These are phyloP conservation scores for Tragelaphus scriptus DNA, from an alignment of 2,113 vertebrate species.

Conservation along the genomic window DNA sequence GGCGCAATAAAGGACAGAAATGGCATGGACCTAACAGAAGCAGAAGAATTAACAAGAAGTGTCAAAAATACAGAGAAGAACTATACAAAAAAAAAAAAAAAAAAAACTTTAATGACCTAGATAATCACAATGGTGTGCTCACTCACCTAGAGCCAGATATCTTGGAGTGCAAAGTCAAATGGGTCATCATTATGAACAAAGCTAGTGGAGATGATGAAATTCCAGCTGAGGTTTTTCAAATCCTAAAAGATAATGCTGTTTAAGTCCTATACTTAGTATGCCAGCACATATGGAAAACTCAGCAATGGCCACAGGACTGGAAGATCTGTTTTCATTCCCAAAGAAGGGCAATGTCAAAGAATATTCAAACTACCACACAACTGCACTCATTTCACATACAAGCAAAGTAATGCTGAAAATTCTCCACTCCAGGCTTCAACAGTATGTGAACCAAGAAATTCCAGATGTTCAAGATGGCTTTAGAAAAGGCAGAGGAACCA, in stretches of 20 bases:
- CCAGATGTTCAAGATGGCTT: not conserved
- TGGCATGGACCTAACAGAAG: not conserved
- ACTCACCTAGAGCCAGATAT: not conserved
- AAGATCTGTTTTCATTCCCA: not conserved
- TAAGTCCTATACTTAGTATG: not conserved
- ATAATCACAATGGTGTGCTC: not conserved
- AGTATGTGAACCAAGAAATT: not conserved
- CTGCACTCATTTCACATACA: not conserved
- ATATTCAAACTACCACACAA: not conserved
- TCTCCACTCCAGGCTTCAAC: not conserved
- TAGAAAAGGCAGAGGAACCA: not conserved
- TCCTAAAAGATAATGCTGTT: not conserved
- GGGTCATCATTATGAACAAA: not conserved
- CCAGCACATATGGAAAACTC: not conserved
- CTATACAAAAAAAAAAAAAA: not conserved
- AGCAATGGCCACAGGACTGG: not conserved
- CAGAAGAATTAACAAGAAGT: not conserved
- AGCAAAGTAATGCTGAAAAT: not conserved
- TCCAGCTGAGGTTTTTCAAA: not conserved
- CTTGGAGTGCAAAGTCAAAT: not conserved
- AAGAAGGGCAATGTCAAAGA: not conserved
- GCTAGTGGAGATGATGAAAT: not conserved
- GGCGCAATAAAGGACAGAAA: not conserved
- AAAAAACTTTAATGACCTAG: not conserved
- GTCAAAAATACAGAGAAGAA: not conserved